Base-by-base conservation (phyloP, 2,113 vertebrate species). In the Euleptes europaea region DNA sequence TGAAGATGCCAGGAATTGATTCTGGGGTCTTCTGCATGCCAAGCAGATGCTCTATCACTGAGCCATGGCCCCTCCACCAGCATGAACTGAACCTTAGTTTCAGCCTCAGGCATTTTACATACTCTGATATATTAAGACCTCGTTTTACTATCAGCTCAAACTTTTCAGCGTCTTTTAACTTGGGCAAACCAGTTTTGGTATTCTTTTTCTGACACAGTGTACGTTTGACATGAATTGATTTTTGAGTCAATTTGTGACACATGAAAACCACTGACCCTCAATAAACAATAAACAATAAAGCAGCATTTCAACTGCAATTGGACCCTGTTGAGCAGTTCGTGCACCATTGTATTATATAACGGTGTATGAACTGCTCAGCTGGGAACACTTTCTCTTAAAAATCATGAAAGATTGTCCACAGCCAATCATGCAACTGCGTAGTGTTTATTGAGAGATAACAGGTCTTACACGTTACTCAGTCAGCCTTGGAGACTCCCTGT, bases 391-490 rank as follows among this genome's bases (percentile, higher is more conserved):
- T 44, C 66, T 78, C 67, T 31, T 78, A 78, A 78, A 69, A 71
- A 78, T 71, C 75, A 71, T 40, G 49, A 57, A 78, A 67, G 57
- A 70, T 71, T 70, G 49, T 69, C 66, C 38, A 78, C 21, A 78
- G 57, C 38, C 49, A 84, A 47, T 60, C 65, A 84, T 71, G 28
- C 66, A 71, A 40, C 38, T 42, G 35, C 51, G 21, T 14, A 78
- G 47, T 84, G 67, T 84, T 78, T 78, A 78, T 71, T 84, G 76
- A 78, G 83, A 71, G 75, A 57, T 84, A 84, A 70, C 33, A 70
- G 19, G 35, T 78, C 78, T 57, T 51, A 77, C 47, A 51, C 70
- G 54, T 84, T 54, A 69, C 49, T 70, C 47, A 57, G 78, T 40
- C 49, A 57, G 67, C 26, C 26, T 26, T 47, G 49, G 44, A 77